phyloP scores from a whole-genome alignment of 2,113 vertebrate genomes.

The Bambusicola thoracicus region DNA sequence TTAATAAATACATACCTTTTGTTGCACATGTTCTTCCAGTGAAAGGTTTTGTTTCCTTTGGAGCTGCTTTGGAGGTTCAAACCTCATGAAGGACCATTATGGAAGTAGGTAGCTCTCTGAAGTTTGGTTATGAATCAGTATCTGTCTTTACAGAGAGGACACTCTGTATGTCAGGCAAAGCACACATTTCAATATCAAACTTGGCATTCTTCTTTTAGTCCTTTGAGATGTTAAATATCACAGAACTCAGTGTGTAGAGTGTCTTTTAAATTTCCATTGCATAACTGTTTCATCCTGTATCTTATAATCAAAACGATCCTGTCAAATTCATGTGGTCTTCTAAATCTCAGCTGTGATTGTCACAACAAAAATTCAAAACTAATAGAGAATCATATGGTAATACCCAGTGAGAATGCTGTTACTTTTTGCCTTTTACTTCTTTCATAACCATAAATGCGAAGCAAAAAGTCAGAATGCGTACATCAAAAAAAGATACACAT shows the following conservation, averaged over 20 bases:
- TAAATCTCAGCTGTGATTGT: background rate
- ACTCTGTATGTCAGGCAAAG: background rate
- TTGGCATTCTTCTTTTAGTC: conserved; percentile 24
- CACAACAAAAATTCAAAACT: background rate
- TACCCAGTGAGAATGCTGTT: background rate
- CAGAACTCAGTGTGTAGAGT: background rate
- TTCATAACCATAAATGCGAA: background rate
- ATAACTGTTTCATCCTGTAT: background rate
- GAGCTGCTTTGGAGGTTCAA: background rate
- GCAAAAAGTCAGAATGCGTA: background rate
- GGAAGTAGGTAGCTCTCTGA: background rate
- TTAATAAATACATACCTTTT: background rate
- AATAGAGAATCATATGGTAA: background rate
- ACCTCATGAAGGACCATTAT: background rate
- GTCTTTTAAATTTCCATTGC: background rate
- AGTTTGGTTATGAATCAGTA: background rate
- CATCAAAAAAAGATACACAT: background rate
- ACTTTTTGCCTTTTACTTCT: background rate
- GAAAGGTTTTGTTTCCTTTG: background rate
- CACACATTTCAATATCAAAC: conserved; percentile 19
- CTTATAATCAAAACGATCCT: background rate
- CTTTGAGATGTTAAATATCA: conserved; percentile 43
- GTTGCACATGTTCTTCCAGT: background rate
- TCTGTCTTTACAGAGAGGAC: background rate
- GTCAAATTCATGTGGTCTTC: background rate